These are phyloP conservation scores for Heterodera filipjevi DNA, from an alignment of 2,888 invertebrate species.

Conservation along the genomic window DNA sequence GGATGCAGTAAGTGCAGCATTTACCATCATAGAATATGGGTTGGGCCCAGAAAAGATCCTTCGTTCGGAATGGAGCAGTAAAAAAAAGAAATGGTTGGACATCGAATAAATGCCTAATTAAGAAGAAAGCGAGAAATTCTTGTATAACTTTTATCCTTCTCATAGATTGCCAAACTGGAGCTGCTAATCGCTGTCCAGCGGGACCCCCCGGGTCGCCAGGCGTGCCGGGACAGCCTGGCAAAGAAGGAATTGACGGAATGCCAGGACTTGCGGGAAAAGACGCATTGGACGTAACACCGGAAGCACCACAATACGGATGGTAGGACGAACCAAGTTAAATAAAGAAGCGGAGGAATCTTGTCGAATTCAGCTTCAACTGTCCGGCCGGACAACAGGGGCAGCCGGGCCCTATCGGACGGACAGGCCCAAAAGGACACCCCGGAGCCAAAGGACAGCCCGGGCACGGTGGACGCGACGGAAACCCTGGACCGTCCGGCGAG, in stretches of 20 bases:
- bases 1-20: constrained; percentile 36
- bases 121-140: too few relatives aligned
- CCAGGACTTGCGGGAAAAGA: constrained; percentile 56
- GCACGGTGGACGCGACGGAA: constrained; percentile 58
- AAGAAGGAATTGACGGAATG: constrained; percentile 55
- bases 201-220: constrained; percentile 61
- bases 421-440: constrained; percentile 58
- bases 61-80: too few relatives aligned
- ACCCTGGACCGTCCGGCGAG: constrained; percentile 61
- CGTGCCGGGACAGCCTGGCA: constrained; percentile 40
- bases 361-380: constrained; percentile 57
- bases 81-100: too few relatives aligned
- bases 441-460: constrained; percentile 60
- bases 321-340: background rate
- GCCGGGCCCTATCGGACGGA: constrained; percentile 59
- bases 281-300: constrained; percentile 60
- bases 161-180: constrained; percentile 22
- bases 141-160: background rate
- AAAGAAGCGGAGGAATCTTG: background rate
- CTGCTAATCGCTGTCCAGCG: constrained; percentile 59
- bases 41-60: too few relatives aligned
- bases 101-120: too few relatives aligned
- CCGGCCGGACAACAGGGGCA: constrained; percentile 58
- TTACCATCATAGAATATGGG: background rate
- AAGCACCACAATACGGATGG: constrained; percentile 47